phyloP scores from a whole-genome alignment of 2,888 invertebrate genomes.

The Trichogramma dendrolimi region DNA sequence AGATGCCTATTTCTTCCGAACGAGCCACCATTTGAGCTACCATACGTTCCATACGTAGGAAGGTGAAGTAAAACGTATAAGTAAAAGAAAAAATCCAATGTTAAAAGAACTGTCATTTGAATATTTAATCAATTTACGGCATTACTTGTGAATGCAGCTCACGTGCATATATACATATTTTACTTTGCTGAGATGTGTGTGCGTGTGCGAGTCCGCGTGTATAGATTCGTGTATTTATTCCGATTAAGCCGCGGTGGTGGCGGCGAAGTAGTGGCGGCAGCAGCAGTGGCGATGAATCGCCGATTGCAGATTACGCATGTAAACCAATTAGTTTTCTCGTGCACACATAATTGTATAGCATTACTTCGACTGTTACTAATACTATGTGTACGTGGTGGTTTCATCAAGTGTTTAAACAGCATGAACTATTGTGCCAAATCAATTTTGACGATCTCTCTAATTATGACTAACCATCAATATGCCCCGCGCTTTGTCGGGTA shows the following conservation, averaged over 20 bases:
- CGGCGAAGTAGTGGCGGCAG: not conserved
- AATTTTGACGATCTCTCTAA: not conserved
- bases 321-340: slow-evolving; percentile 22
- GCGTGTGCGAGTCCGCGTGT: not conserved
- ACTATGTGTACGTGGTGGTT: not conserved
- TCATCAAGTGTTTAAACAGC: slow-evolving; percentile 4
- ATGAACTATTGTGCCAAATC: not conserved
- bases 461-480: no score
- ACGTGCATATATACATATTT: not conserved
- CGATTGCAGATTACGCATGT: slow-evolving; percentile 23
- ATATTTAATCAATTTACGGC: not conserved
- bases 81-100: no score
- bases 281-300: not conserved
- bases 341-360: slow-evolving; percentile 16
- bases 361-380: slow-evolving; percentile 6
- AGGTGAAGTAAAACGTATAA: no score
- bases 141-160: slow-evolving; percentile 14
- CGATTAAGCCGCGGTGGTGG: slow-evolving; percentile 13
- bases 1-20: no score
- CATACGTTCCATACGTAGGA: no score
- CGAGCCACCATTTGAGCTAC: no score
- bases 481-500: no score
- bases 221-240: slow-evolving; percentile 15
- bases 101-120: no score
- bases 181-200: not conserved